Evolutionary conservation across 2,888 invertebrate species (phyloP), one percentile per base, ranked within the genome.

Genomic region (Leucophenga montana): DNA sequence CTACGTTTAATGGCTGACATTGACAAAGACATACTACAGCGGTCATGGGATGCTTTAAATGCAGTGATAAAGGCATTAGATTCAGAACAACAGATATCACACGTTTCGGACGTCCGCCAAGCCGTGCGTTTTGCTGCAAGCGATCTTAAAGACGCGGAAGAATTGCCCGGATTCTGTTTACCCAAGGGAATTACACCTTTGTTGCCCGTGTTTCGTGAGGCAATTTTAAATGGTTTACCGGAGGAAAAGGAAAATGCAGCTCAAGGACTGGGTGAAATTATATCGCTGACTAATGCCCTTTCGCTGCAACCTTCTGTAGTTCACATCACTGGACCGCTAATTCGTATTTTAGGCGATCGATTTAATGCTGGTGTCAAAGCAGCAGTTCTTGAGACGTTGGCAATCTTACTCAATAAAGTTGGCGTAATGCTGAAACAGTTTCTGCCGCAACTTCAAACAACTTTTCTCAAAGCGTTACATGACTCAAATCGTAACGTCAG

Each of bases 161-260:
- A 94, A 64, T 89, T 96, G 69, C 97, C 98, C 13, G 98, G 98
- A 13, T 97, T 98, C 88, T 98, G 97, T 87, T 89, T 97, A 78
- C 95, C 97, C 0, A 97, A 97, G 92, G 97, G 97, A 69, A 96
- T 99, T 68, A 93, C 96, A 3, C 98, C 99, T 9, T 93, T 99
- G 72, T 90, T 99, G 74, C 97, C 97, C 0, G 94, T 99, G 70
- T 98, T 98, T 91, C 93, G 99, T 59, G 99, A 99, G 90, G 97
- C 98, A 1, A 95, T 99, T 85, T 90, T 99, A 59, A 97, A 97
- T 89, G 99, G 98, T 0, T 91, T 95, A 70, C 97, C 97, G 0
- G 99, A 99, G 77, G 94, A 97, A 86, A 99, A 99, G 88, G 99
- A 98, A 89, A 94, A 94, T 75, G 98, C 98, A 0, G 97, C 98